Percentiles rank a stretch among this genome's conserved stretches.
phyloP scores from a whole-genome alignment of 1,140 invertebrate genomes.

The Meloidogyne exigua region DNA sequence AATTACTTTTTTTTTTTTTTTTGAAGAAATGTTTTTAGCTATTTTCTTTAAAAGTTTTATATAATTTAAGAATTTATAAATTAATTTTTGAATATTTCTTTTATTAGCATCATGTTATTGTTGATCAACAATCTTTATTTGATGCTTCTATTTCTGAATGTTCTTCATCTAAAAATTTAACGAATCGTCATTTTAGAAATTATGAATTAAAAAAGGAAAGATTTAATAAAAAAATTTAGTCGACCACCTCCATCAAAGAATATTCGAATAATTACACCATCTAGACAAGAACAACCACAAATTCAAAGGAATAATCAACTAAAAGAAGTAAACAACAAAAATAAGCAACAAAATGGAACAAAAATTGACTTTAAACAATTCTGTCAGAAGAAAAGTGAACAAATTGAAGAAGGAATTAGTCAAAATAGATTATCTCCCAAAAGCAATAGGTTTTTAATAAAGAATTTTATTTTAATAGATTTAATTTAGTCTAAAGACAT shows the following conservation, averaged over 20 bases:
- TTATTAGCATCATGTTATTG: background rate
- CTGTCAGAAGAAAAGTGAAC: background rate
- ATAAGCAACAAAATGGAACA: background rate
- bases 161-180: background rate
- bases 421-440: background rate
- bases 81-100: background rate
- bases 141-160: background rate
- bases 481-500: too few species aligned
- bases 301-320: background rate
- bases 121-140: too few species aligned
- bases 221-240: background rate
- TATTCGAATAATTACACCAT: background rate
- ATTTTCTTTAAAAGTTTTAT: too few species aligned
- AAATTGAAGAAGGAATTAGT: background rate
- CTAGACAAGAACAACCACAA: background rate
- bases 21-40: too few species aligned
- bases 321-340: background rate
- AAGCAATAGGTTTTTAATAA: too few species aligned
- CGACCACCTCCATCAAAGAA: background rate
- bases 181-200: too few species aligned
- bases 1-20: too few species aligned
- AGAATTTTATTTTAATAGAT: too few species aligned
- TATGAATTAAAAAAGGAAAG: too few species aligned
- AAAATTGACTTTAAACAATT: background rate
- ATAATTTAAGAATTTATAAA: too few species aligned